A percentile compares a stretch with the other conserved stretches of the same genome.
Evolutionary conservation across 2,888 invertebrate species (phyloP).

Genomic region (Eristalis tenax): DNA sequence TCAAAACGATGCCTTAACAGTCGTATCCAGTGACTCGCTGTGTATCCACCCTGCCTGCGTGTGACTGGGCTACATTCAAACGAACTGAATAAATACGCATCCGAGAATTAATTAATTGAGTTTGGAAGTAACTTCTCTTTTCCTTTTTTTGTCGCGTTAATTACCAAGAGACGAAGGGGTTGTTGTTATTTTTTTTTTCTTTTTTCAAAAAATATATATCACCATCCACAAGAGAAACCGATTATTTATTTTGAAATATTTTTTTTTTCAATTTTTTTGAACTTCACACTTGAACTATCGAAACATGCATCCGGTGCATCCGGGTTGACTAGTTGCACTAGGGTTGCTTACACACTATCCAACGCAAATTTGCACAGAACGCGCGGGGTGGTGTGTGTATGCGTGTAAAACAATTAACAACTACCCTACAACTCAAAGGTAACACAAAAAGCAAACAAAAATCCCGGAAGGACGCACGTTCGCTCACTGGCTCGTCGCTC

Average conservation of each 20-base stretch:
- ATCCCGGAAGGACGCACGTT: constrained; percentile 60
- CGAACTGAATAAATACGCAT: constrained; percentile 1
- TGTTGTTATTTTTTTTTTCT: not conserved
- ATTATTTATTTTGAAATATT: constrained; percentile 20
- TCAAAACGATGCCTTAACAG: not conserved
- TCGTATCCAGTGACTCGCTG: constrained; percentile 44
- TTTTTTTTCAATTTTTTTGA: constrained; percentile 11
- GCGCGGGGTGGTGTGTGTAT: not conserved
- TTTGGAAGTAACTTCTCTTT: constrained; percentile 36
- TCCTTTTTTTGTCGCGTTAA: not conserved
- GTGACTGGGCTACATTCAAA: constrained; percentile 10
- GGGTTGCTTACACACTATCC: not conserved
- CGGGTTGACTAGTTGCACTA: constrained; percentile 11
- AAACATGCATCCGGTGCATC: constrained; percentile 27
- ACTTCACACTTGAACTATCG: constrained; percentile 36
- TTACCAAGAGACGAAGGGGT: not conserved
- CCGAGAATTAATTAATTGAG: constrained; percentile 25
- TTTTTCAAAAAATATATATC: not conserved
- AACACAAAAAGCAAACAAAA: constrained; percentile 59
- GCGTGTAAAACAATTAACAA: constrained; percentile 26
- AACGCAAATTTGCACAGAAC: not conserved
- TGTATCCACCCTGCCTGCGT: constrained; percentile 1
- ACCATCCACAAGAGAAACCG: constrained; percentile 32
- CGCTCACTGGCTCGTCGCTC: constrained; percentile 70
- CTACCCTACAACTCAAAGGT: constrained; percentile 55